A percentile compares a stretch with the other conserved stretches of the same genome.
Evolutionary conservation across 2,113 vertebrate genomes (phyloP).

Genomic region (Chaetorhynchus papuensis): DNA sequence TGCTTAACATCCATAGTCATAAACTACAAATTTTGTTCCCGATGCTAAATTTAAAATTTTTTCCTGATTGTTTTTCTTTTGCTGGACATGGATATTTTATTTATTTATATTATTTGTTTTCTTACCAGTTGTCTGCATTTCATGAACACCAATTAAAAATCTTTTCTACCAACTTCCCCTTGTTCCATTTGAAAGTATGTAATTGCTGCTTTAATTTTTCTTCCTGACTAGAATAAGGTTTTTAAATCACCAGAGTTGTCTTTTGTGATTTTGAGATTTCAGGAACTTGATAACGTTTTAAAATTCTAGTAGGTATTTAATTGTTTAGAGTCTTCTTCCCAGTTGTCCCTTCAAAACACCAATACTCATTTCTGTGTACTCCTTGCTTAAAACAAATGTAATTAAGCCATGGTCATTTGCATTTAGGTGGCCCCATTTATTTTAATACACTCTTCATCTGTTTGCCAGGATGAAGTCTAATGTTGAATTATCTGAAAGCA

Average conservation of each 20-base stretch:
- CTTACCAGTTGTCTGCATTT: conserved; percentile 63
- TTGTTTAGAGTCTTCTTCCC: background rate
- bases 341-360: background rate
- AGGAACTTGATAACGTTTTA: background rate
- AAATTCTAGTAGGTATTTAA: background rate
- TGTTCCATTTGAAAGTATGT: conserved; percentile 61
- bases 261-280: background rate
- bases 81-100: conserved; percentile 49
- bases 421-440: background rate
- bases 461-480: background rate
- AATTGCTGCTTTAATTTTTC: conserved; percentile 46
- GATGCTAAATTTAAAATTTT: conserved; percentile 15
- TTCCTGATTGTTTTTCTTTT: conserved; percentile 55
- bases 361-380: background rate
- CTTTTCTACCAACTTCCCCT: conserved; percentile 55
- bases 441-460: background rate
- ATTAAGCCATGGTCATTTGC: background rate
- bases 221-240: conserved; percentile 37
- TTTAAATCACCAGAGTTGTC: conserved; percentile 3
- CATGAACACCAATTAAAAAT: conserved; percentile 59
- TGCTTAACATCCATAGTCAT: conserved; percentile 27
- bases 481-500: background rate
- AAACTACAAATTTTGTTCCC: background rate
- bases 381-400: background rate
- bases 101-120: conserved; percentile 61